phyloP scores from a whole-genome alignment of 2,113 vertebrate genomes.

The Seriola quinqueradiata region DNA sequence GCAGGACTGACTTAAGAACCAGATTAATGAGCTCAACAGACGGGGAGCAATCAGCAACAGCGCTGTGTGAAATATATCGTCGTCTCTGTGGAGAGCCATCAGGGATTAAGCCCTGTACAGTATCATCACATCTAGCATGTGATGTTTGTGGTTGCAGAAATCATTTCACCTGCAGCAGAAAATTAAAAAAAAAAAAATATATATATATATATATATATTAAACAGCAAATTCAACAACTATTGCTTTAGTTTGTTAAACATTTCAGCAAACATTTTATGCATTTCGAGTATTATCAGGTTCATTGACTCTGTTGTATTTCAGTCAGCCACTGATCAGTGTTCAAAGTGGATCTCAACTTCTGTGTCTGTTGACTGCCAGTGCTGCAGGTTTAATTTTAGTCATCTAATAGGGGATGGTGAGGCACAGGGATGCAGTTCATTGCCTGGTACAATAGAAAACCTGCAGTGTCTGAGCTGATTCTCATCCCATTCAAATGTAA shows the following conservation, averaged over 20 bases:
- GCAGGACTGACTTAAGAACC: slow-evolving; percentile 20
- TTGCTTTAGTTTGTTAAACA: background rate
- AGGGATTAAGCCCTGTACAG: background rate
- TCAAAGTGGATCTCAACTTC: background rate
- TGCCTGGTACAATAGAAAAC: background rate
- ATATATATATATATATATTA: background rate
- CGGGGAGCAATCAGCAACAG: slow-evolving; percentile 27
- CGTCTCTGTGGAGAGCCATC: slow-evolving; percentile 29
- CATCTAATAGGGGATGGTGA: background rate
- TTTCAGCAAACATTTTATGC: background rate
- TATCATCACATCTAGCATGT: slow-evolving; percentile 20
- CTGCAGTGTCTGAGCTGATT: background rate
- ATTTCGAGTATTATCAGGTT: background rate
- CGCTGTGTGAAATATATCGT: slow-evolving; percentile 32
- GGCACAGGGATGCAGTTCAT: background rate
- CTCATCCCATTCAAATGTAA: background rate
- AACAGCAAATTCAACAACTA: background rate
- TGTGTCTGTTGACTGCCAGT: background rate
- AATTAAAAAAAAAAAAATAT: background rate
- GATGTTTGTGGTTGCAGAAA: slow-evolving; percentile 1
- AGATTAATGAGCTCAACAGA: slow-evolving; percentile 54
- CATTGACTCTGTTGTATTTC: background rate
- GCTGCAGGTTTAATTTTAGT: background rate
- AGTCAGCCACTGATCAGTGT: background rate
- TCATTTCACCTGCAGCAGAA: slow-evolving; percentile 10